phyloP scores from a whole-genome alignment of 2,797 vertebrate species.

The Lophotriccus pileatus region DNA sequence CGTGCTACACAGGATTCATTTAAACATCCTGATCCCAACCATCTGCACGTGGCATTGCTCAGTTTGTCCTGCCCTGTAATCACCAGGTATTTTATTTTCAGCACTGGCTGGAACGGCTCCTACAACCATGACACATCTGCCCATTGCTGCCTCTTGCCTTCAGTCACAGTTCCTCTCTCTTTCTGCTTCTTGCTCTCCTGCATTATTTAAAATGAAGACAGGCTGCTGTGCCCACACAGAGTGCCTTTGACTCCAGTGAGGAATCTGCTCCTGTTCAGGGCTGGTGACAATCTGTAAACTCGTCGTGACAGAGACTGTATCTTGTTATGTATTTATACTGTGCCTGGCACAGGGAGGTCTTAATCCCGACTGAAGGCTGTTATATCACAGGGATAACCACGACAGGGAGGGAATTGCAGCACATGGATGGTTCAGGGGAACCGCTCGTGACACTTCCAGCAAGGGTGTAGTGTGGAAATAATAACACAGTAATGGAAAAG shows the following conservation, averaged over 20 bases:
- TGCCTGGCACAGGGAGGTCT: conserved; percentile 28
- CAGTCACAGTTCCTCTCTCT: background rate
- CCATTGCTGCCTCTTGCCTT: background rate
- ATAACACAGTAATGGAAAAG: background rate
- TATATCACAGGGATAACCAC: background rate
- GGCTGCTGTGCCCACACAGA: conserved; percentile 49
- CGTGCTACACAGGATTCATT: background rate
- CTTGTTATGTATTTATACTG: conserved; percentile 15
- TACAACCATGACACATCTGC: background rate
- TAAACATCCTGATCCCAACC: background rate
- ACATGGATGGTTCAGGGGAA: background rate
- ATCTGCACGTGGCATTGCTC: rapidly evolving
- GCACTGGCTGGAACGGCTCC: background rate
- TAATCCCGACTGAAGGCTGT: conserved; percentile 9
- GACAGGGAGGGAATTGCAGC: background rate
- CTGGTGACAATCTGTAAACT: conserved; percentile 42
- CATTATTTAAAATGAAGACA: background rate
- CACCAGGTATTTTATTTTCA: background rate
- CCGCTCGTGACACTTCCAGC: background rate
- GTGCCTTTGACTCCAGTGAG: conserved; percentile 10
- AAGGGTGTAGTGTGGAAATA: background rate
- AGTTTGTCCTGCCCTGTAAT: background rate
- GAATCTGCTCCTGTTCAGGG: conserved; percentile 35
- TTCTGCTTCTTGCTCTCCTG: conserved; percentile 1
- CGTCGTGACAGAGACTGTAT: background rate